Evolutionary conservation across 1,140 invertebrate species (phyloP).

Genomic region (Calosoma granatense): DNA sequence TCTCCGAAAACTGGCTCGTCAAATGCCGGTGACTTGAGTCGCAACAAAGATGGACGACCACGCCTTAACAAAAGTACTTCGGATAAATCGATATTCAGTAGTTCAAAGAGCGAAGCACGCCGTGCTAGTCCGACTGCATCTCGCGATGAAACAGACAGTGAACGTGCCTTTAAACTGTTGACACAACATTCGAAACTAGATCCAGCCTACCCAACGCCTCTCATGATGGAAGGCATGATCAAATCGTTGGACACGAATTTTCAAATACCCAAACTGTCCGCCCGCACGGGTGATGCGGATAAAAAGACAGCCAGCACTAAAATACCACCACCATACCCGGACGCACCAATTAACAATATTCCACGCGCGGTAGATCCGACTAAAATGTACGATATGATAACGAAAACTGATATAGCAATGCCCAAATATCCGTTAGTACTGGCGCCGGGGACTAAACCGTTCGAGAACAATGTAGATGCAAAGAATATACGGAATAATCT

Average conservation of each 20-base stretch:
- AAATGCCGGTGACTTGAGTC: conserved; percentile 42
- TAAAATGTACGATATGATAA: conserved; percentile 27
- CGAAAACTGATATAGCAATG: conserved; percentile 23
- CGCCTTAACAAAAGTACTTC: conserved; percentile 40
- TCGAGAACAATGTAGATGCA: conserved; percentile 26
- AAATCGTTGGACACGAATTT: conserved; percentile 74
- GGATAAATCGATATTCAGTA: conserved; percentile 55
- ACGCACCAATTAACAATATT: conserved; percentile 19
- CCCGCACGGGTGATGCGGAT: conserved; percentile 36
- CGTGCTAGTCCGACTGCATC: conserved; percentile 52
- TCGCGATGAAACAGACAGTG: conserved; percentile 50
- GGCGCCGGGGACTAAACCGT: conserved; percentile 19
- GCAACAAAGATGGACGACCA: conserved; percentile 40
- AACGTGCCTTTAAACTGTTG: conserved; percentile 40
- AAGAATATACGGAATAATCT: conserved; percentile 24
- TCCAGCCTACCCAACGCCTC: conserved; percentile 39
- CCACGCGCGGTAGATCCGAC: conserved; percentile 21
- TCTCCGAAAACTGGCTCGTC: conserved; percentile 36
- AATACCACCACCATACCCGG: conserved; percentile 10
- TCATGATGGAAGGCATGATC: conserved; percentile 59
- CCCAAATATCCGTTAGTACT: conserved; percentile 27
- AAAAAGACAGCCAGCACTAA: conserved; percentile 21
- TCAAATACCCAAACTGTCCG: conserved; percentile 74
- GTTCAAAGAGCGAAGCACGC: conserved; percentile 45
- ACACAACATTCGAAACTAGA: conserved; percentile 44